Percentiles rank a stretch among this genome's conserved stretches.
Evolutionary conservation across 2,888 invertebrate species (phyloP).

Genomic region (Dusona sp.): DNA sequence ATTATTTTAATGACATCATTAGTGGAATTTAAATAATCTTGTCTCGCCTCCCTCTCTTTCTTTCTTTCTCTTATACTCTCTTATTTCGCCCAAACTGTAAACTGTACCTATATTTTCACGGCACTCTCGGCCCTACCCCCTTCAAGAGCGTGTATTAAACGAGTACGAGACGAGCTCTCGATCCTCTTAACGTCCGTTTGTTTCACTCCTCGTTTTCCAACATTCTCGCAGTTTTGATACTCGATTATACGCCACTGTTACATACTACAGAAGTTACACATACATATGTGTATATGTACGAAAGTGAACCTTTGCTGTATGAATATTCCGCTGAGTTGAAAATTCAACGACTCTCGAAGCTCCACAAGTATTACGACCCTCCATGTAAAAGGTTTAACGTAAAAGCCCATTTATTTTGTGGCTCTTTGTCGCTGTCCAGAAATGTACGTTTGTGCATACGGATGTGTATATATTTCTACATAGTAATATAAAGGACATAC

Average conservation of each 20-base stretch:
- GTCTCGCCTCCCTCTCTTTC: conserved; percentile 49
- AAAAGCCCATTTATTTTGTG: conserved; percentile 31
- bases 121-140: conserved; percentile 16
- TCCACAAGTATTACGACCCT: conserved; percentile 34
- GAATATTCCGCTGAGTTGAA: conserved; percentile 29
- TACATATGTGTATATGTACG: background rate
- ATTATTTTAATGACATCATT: conserved; percentile 82
- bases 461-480: background rate
- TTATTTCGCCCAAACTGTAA: conserved; percentile 21
- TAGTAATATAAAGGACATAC: background rate
- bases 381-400: conserved; percentile 15
- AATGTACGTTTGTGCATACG: background rate
- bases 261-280: background rate
- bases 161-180: conserved; percentile 34
- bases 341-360: conserved; percentile 52
- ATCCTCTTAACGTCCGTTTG: conserved; percentile 53
- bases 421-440: background rate
- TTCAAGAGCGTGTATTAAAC: conserved; percentile 32
- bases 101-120: conserved; percentile 35
- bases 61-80: conserved; percentile 2
- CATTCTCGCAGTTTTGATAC: conserved; percentile 41
- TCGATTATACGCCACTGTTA: conserved; percentile 27
- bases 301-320: conserved; percentile 1
- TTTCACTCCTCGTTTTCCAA: conserved; percentile 53
- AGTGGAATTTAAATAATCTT: conserved; percentile 80